Evolutionary conservation across 2,113 vertebrate genomes (phyloP), one percentile per base, ranked within the genome.

Genomic region (Cygnus buccinator): DNA sequence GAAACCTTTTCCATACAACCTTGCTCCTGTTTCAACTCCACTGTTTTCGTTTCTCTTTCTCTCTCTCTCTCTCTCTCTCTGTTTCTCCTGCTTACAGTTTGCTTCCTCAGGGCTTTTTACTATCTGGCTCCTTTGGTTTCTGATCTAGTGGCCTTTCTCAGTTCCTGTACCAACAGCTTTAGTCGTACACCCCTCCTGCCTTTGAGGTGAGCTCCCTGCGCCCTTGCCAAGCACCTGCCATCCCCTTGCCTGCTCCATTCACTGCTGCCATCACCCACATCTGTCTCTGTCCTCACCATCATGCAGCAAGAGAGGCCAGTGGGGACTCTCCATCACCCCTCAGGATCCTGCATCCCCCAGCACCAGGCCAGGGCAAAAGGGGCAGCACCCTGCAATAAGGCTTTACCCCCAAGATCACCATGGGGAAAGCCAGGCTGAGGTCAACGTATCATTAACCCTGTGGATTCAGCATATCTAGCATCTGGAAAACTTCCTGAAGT

Each of bases 51-150:
- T 97, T 97, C 97, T 97, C 90, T 98, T 9, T 37, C 37, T 37
- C 37, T 37, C 37, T 37, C 37, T 39, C 77, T 96, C 73, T 44
- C 43, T 92, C 57, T 83, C 43, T 50, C 48, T 73, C 97, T 96
- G 95, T 98, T 98, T 98, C 97, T 98, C 98, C 97, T 70, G 98
- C 98, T 98, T 98, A 95, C 99, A 99, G 99, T 99, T 99, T 98
- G 99, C 99, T 98, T 99, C 99, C 98, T 99, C 99, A 99, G 99
- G 99, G 98, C 99, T 99, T 98, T 99, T 99, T 98, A 99, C 99
- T 99, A 99, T 99, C 98, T 99, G 99, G 99, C 99, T 99, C 98
- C 99, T 99, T 98, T 99, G 99, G 99, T 99, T 99, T 99, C 99
- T 99, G 99, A 99, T 99, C 99, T 99, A 99, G 99, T 99, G 99